phyloP scores from a whole-genome alignment of 1,140 invertebrate genomes.

The Drosophila pseudoobscura region DNA sequence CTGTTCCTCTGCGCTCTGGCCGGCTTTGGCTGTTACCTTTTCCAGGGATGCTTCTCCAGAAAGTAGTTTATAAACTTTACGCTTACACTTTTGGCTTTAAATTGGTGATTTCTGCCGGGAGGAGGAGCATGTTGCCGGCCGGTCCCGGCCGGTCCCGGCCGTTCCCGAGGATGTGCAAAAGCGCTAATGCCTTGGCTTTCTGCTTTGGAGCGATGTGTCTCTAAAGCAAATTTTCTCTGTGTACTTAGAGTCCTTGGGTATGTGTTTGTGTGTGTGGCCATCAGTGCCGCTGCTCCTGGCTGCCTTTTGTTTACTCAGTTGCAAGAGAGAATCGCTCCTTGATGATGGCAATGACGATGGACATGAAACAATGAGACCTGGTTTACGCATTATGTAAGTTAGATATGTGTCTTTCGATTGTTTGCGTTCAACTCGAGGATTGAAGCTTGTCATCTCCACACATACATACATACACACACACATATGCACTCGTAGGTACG shows the following conservation, averaged over 20 bases:
- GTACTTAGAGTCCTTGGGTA: constrained; percentile 43
- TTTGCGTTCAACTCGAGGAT: constrained; percentile 73
- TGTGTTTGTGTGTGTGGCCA: constrained; percentile 24
- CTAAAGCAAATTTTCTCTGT: constrained; percentile 69
- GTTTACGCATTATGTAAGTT: constrained; percentile 63
- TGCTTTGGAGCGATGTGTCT: constrained; percentile 54
- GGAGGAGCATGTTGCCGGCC: background rate
- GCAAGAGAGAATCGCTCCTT: constrained; percentile 31
- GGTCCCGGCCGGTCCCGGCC: too few species aligned
- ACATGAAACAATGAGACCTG: constrained; percentile 39
- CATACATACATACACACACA: background rate
- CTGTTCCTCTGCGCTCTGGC: constrained; percentile 29
- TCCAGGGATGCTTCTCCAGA: constrained; percentile 22
- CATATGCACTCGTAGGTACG: too few species aligned
- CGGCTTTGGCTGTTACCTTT: constrained; percentile 63
- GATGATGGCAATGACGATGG: constrained; percentile 17
- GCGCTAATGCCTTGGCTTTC: constrained; percentile 68
- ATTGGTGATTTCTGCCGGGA: constrained; percentile 50
- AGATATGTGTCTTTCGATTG: constrained; percentile 73
- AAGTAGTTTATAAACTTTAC: constrained; percentile 69
- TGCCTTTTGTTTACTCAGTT: constrained; percentile 59
- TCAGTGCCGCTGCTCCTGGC: constrained; percentile 27
- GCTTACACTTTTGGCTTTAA: constrained; percentile 53
- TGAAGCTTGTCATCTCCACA: constrained; percentile 39
- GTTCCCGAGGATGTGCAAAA: too few species aligned